These are phyloP conservation scores for Gadus chalcogrammus DNA, from an alignment of 2,113 vertebrate species.

Conservation along the genomic window DNA sequence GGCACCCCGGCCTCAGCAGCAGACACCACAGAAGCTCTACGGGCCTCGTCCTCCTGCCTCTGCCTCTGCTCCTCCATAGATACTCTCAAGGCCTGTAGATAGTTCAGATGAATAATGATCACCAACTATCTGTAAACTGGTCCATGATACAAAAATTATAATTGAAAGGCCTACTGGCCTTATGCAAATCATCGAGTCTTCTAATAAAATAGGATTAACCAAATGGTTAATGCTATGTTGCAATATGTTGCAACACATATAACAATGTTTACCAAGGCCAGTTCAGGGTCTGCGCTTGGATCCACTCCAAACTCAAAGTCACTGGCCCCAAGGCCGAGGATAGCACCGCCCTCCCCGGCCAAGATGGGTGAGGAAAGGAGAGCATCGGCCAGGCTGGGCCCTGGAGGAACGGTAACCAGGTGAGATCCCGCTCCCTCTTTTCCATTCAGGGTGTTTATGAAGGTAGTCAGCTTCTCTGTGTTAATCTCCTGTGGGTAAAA, in stretches of 20 bases:
- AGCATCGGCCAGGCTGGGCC: slow-evolving; percentile 91
- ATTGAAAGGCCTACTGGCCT: too few relatives aligned
- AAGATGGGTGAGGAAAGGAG: slow-evolving; percentile 92
- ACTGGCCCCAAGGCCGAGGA: slow-evolving; percentile 87
- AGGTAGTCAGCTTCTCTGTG: slow-evolving; percentile 92
- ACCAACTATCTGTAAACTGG: too few relatives aligned
- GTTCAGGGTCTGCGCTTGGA: slow-evolving; percentile 90
- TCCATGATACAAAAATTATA: too few relatives aligned
- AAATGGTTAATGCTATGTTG: too few relatives aligned
- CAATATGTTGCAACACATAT: neutral
- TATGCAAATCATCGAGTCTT: too few relatives aligned
- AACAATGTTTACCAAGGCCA: slow-evolving; percentile 81
- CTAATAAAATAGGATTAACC: too few relatives aligned
- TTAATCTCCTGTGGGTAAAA: slow-evolving; percentile 79
- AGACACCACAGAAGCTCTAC: slow-evolving; percentile 82
- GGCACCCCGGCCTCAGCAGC: slow-evolving; percentile 83
- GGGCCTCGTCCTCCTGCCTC: slow-evolving; percentile 91
- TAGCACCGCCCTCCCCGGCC: slow-evolving; percentile 88
- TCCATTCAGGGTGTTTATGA: slow-evolving; percentile 91
- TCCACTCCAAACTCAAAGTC: slow-evolving; percentile 97
- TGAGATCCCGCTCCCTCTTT: slow-evolving; percentile 93
- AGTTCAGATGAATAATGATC: too few relatives aligned
- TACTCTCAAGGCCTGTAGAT: slow-evolving; percentile 83
- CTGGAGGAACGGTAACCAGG: slow-evolving; percentile 91
- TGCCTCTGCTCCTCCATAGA: slow-evolving; percentile 97